phyloP scores from a whole-genome alignment of 92 coral and sea anemone species.

The Hydrozoanthus gracilis region DNA sequence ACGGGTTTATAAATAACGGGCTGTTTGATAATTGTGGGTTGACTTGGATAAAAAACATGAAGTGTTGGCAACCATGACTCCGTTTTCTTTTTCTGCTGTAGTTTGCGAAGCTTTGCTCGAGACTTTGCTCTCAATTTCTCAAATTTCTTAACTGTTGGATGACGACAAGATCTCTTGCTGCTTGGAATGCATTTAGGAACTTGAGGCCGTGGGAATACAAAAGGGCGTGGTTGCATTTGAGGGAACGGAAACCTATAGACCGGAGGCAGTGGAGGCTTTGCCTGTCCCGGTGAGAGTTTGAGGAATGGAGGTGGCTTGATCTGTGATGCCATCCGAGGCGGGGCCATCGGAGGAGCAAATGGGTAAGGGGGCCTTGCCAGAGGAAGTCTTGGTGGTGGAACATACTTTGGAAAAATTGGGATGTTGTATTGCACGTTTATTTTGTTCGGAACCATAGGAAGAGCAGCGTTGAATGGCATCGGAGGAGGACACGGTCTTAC shows the following conservation, averaged over 20 bases:
- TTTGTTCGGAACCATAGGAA: neutral
- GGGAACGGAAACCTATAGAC: neutral
- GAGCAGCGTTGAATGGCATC: conserved; percentile 12
- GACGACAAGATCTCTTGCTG: conserved; percentile 32
- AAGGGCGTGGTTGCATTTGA: conserved; percentile 27
- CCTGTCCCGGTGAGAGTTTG: conserved; percentile 20
- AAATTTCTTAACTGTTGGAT: conserved; percentile 36
- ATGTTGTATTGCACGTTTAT: neutral
- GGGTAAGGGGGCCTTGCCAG: conserved; percentile 11
- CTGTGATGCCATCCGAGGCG: conserved; percentile 4
- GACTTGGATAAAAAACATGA: conserved; percentile 29
- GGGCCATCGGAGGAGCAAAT: conserved; percentile 1
- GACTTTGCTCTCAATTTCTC: conserved; percentile 38
- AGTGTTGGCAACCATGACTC: neutral
- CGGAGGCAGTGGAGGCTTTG: conserved; percentile 2
- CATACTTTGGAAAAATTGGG: neutral
- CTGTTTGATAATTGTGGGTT: conserved; percentile 31
- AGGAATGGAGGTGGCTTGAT: conserved; percentile 44
- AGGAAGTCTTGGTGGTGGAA: neutral
- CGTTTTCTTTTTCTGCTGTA: conserved; percentile 15
- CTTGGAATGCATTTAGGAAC: conserved; percentile 44
- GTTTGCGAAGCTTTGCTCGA: conserved; percentile 17
- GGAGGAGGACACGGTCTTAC: conserved; percentile 47
- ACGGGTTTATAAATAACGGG: conserved; percentile 32
- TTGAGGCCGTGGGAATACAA: conserved; percentile 31